Evolutionary conservation across 2,888 invertebrate genomes (phyloP), one percentile per base, ranked within the genome.

Genomic region (Augochlorella aurata): DNA sequence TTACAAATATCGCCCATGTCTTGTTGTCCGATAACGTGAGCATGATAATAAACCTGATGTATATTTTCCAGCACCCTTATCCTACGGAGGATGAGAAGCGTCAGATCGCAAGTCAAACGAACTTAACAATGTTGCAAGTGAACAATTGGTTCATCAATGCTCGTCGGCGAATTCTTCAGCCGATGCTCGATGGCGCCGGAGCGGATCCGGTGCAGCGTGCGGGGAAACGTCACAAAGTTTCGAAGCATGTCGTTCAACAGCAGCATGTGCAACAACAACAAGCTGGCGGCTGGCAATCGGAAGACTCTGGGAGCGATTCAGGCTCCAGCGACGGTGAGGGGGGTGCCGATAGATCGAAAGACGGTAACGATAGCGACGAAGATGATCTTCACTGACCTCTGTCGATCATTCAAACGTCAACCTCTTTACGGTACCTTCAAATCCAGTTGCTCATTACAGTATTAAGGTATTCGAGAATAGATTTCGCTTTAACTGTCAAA

Each of bases 131-230:
- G 72, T 95, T 98, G 66, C 98, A 98, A 94, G 98, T 98, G 84
- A 98, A 98, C 94, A 98, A 97, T 92, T 98, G 98, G 97, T 98
- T 98, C 94, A 98, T 98, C 87, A 98, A 98, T 94, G 98, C 98
- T 4, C 95, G 98, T 54, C 95, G 98, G 79, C 95, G 98, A 88
- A 98, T 98, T 89, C 94, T 98, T 74, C 98, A 98, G 93, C 98
- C 98, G 0, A 98, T 98, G 98, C 93, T 98, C 70, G 98, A 98
- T 92, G 96, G 95, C 18, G 95, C 95, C 69, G 95, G 95, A 38
- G 94, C 95, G 5, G 94, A 93, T 68, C 89, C 92, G 38, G 79
- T 91, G 47, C 88, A 92, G 81, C 91, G 93, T 65, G 90, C 92
- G 16, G 93, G 93, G 5, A 93, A 94, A 84, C 92, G 94, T 77